Conservation (phyloP, 2,113 vertebrate species). For the Pseudois nayaur region DNA sequence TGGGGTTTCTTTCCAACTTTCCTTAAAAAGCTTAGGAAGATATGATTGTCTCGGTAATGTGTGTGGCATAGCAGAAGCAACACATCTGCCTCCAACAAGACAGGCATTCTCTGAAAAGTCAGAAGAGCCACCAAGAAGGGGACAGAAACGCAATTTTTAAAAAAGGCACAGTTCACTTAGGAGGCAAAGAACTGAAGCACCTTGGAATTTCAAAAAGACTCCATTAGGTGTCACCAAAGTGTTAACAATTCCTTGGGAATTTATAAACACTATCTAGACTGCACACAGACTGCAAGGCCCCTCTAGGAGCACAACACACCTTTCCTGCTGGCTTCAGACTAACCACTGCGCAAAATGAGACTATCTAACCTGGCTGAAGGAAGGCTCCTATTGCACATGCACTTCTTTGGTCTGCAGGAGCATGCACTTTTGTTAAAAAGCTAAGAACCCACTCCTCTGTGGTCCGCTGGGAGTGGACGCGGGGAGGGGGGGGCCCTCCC, state of each 20-base stretch:
- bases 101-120: not conserved
- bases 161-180: slow-evolving; percentile 75
- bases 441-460: slow-evolving; percentile 11
- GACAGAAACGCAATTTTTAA: slow-evolving; percentile 37
- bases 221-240: slow-evolving; percentile 81
- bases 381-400: slow-evolving; percentile 79
- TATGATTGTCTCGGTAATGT: slow-evolving; percentile 73
- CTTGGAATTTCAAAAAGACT: slow-evolving; percentile 79
- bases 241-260: slow-evolving; percentile 81
- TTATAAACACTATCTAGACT: slow-evolving; percentile 68
- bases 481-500: too few relatives aligned
- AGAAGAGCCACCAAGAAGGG: not conserved
- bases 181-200: slow-evolving; percentile 74
- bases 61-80: not conserved
- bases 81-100: slow-evolving; percentile 13
- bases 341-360: not conserved
- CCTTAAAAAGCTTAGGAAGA: slow-evolving; percentile 69
- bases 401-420: slow-evolving; percentile 81
- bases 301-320: not conserved
- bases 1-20: not conserved
- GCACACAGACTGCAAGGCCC: slow-evolving; percentile 32
- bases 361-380: not conserved
- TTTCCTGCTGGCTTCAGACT: not conserved
- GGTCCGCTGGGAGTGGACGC: slow-evolving; percentile 26
- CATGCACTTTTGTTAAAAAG: slow-evolving; percentile 29